phyloP scores from a whole-genome alignment of 1,140 invertebrate species.

The Bilobella aurantiaca region DNA sequence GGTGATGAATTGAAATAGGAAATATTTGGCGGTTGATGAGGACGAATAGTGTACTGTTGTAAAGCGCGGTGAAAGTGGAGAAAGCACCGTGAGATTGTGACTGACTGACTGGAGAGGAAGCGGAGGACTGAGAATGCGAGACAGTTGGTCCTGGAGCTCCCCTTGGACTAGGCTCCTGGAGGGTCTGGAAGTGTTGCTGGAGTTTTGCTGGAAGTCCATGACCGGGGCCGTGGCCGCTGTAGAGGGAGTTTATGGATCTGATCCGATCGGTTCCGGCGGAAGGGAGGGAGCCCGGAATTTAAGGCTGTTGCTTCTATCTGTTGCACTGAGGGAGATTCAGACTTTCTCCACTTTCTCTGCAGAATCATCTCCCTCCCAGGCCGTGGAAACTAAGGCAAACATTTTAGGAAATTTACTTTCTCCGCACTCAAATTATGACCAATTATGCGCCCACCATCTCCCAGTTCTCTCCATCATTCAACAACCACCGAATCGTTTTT shows the following conservation, averaged over 20 bases:
- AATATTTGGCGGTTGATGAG: background rate
- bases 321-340: background rate
- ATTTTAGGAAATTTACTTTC: slow-evolving; percentile 2
- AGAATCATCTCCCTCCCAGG: background rate
- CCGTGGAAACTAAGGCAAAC: background rate
- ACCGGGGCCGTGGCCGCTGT: background rate
- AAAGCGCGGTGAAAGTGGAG: background rate
- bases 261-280: slow-evolving; percentile 7
- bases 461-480: too few species aligned
- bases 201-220: too few species aligned
- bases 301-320: slow-evolving; percentile 9
- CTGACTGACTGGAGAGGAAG: background rate
- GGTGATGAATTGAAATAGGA: background rate
- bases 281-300: background rate
- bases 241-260: slow-evolving; percentile 4
- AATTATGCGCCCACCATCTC: background rate
- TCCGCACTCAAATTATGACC: background rate
- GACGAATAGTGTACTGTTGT: background rate
- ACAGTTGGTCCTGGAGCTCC: background rate
- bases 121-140: background rate
- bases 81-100: background rate
- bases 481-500: too few species aligned
- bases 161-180: too few species aligned
- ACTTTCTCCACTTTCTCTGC: background rate
- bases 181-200: too few species aligned